Percentiles rank a stretch among this genome's conserved stretches.
phyloP scores from a whole-genome alignment of 2,797 vertebrate genomes.

The Tenualosa thibaudeaui region DNA sequence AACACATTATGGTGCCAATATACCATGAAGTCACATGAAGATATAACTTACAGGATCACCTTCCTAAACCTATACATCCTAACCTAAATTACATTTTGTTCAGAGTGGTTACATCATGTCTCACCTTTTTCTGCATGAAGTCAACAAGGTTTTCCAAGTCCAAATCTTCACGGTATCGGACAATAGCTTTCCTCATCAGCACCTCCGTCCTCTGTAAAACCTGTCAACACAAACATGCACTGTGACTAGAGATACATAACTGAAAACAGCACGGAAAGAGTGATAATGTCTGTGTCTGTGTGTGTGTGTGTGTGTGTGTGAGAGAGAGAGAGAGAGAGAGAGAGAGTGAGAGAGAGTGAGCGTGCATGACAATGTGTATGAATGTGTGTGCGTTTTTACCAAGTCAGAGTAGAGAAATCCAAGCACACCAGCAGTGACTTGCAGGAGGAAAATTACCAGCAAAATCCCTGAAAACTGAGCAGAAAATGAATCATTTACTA shows the following conservation, averaged over 20 bases:
- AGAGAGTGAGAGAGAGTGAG: not conserved
- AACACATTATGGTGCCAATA: too few species aligned
- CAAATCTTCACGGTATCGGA: conserved; percentile 76
- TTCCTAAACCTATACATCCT: too few species aligned
- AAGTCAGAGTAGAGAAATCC: conserved; percentile 76
- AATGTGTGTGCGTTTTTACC: conserved; percentile 60
- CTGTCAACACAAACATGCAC: conserved; percentile 50
- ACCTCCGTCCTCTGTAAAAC: conserved; percentile 71
- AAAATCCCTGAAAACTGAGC: conserved; percentile 77
- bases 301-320: too few species aligned
- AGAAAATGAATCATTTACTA: not conserved
- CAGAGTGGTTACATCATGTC: not conserved
- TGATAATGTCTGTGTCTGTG: not conserved
- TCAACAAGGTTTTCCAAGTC: conserved; percentile 85
- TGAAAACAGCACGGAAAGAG: too few species aligned
- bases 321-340: too few species aligned
- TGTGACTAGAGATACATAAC: too few species aligned
- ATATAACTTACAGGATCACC: not conserved
- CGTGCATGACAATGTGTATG: not conserved
- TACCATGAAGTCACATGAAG: too few species aligned
- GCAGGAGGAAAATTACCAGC: conserved; percentile 69
- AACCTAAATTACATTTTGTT: not conserved
- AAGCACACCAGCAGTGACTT: conserved; percentile 69
- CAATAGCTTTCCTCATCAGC: conserved; percentile 68
- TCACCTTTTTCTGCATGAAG: conserved; percentile 85